Conservation (phyloP, 2,797 vertebrate genomes). For the Typhlichthys eigenmanni region DNA sequence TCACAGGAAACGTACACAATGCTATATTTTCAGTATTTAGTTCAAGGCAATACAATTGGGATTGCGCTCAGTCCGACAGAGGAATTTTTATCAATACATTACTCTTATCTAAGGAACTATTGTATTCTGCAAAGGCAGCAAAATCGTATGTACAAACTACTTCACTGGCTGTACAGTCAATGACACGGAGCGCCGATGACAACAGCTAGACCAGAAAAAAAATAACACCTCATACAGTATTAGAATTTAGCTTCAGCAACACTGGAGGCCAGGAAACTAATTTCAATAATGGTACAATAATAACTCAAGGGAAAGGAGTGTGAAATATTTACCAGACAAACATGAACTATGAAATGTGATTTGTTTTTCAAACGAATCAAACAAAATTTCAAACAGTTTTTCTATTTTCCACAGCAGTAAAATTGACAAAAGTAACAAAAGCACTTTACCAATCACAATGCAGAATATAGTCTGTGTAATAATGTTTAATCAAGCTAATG, state of each 20-base stretch:
- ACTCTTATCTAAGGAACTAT: no score
- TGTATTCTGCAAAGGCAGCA: no score
- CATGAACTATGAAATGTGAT: conserved; percentile 1
- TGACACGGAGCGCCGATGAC: no score
- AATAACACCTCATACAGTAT: not conserved
- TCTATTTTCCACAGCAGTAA: conserved; percentile 3
- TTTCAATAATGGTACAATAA: conserved; percentile 1
- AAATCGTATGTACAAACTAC: no score
- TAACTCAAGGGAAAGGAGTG: not conserved
- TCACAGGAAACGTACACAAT: no score
- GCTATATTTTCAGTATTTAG: no score
- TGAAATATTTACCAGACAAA: not conserved
- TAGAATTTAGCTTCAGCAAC: not conserved
- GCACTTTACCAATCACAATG: conserved; percentile 1
- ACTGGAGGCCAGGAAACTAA: not conserved
- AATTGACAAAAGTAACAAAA: conserved; percentile 5
- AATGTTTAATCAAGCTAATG: conserved; percentile 22
- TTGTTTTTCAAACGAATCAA: not conserved
- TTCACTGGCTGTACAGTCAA: no score
- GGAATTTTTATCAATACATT: no score
- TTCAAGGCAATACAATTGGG: no score
- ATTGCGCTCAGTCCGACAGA: no score
- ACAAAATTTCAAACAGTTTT: not conserved
- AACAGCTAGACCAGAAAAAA: no score
- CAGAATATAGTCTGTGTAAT: conserved; percentile 11